Evolutionary conservation across 2,797 vertebrate genomes (phyloP), one percentile per base, ranked within the genome.

Genomic region (Gadopsis bispinosus): DNA sequence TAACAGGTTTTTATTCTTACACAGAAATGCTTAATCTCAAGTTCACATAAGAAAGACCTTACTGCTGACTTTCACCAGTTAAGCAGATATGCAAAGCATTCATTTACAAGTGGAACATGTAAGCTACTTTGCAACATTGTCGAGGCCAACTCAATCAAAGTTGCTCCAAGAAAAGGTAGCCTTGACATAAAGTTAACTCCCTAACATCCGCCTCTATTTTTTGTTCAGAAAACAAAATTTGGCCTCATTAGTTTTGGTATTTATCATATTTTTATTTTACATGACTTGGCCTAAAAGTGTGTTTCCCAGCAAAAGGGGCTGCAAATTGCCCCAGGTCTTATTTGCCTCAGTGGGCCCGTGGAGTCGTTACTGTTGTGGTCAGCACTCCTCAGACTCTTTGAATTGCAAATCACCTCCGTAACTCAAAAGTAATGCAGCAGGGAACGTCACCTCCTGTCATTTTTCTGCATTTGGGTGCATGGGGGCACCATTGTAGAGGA

Each of bases 341-440:
- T 95, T 95, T 94, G 87, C 89, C 93, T 94, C 94, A 80, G 83
- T 85, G 91, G 93, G 92, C 91, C 89, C 74, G 75, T 92, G 87
- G 88, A 91, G 87, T 90, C 84, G 74, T 80, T 92, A 92, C 80
- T 92, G 92, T 93, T 94, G 93, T 95, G 95, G 95, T 95, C 95
- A 95, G 95, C 95, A 95, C 93, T 95, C 95, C 90, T 93, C 72
- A 83, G 80, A 89, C 90, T 88, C 92, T 95, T 95, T 95, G 94
- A 95, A 95, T 95, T 95, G 94, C 95, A 95, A 95, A 95, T 95
- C 80, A 55, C 83, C 91, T 80, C 86, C 29, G 92, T 94, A 95
- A 95, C 92, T 95, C 93, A 94, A 94, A 95, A 94, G 93, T 94
- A 95, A 95, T 94, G 93, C 94, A 86, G 88, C 84, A 20, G 83